These are phyloP conservation scores for Fissipunctia ypsillon DNA, from an alignment of 2,888 invertebrate genomes.

Conservation along the genomic window DNA sequence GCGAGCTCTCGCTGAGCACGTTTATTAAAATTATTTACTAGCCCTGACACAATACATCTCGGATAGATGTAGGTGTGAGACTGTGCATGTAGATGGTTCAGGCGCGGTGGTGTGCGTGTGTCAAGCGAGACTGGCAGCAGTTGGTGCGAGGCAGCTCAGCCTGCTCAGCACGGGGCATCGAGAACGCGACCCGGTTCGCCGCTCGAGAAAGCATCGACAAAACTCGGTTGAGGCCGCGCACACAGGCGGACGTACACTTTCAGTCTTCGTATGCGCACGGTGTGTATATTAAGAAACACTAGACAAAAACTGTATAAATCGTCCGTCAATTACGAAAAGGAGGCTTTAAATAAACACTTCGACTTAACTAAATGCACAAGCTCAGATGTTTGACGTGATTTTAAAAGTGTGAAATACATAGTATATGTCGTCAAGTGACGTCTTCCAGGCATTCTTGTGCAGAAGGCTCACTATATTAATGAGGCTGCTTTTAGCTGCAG, in stretches of 20 bases:
- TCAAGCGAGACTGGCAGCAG: conserved; percentile 69
- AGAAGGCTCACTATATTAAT: not conserved
- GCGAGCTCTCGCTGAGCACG: conserved; percentile 55
- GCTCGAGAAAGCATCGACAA: conserved; percentile 90
- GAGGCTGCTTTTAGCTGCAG: conserved; percentile 12
- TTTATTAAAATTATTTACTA: conserved; percentile 77
- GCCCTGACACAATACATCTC: conserved; percentile 82
- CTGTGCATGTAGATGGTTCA: conserved; percentile 58
- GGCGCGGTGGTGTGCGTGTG: conserved; percentile 73
- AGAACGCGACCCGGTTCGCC: conserved; percentile 90
- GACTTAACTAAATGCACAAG: conserved; percentile 13
- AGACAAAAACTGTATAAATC: conserved; percentile 73
- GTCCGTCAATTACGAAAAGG: conserved; percentile 69
- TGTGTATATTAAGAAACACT: conserved; percentile 76
- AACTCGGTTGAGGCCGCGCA: conserved; percentile 90
- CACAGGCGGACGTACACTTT: conserved; percentile 86
- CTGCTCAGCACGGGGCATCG: conserved; percentile 84
- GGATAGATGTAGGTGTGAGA: conserved; percentile 73
- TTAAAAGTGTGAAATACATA: conserved; percentile 1
- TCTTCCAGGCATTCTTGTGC: conserved; percentile 16
- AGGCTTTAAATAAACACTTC: conserved; percentile 47
- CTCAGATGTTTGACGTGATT: conserved; percentile 19
- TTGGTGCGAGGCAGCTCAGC: conserved; percentile 76
- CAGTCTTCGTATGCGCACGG: conserved; percentile 82
- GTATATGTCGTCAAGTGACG: not conserved